Evolutionary conservation across 30 jellyfish, hydroid and myxozoan species (phyloP), one percentile per base, ranked within the genome.

Genomic region (Pelagia noctiluca): DNA sequence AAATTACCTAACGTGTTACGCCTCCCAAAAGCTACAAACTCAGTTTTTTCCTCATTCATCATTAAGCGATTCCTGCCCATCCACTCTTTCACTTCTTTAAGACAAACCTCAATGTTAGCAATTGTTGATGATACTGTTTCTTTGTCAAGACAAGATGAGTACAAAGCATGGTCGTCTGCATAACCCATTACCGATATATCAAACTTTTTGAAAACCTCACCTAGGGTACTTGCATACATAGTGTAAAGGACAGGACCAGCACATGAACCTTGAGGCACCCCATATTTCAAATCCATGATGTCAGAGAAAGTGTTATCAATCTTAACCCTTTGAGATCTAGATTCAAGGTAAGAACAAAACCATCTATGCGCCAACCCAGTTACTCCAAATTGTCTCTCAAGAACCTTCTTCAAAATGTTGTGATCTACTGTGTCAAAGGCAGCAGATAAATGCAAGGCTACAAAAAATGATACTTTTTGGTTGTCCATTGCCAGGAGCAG

Each of bases 11-110:
- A 71, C 71, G 30, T 29, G 63, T 67, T 30, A 23, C 48, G 47
- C 47, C 84, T 29, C 71, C 84, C 84, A 71, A 71, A 71, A 71
- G 84, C 84, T 23, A 71, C 71, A 42, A 71, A 71, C 71, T 71
- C 84, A 22, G 68, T 71, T 36, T 71, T 71, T 22, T 71, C 46
- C 38, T 36, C 63, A 34, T 67, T 67, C 80, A 67, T 67, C 80
- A 67, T 28, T 30, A 67, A 67, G 80, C 80, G 80, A 32, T 34
- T 37, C 26, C 84, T 71, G 71, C 84, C 71, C 84, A 42, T 71
- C 71, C 84, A 71, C 71, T 71, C 84, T 42, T 71, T 42, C 84
- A 71, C 46, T 71, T 71, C 72, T 71, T 37, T 71, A 71, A 71
- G 72, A 47, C 71, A 71, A 67, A 30, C 80, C 1, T 67, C 80